Percentiles rank a stretch among this genome's conserved stretches.
Evolutionary conservation across 2,113 vertebrate genomes (phyloP).

Genomic region (Cardinalis cardinalis): DNA sequence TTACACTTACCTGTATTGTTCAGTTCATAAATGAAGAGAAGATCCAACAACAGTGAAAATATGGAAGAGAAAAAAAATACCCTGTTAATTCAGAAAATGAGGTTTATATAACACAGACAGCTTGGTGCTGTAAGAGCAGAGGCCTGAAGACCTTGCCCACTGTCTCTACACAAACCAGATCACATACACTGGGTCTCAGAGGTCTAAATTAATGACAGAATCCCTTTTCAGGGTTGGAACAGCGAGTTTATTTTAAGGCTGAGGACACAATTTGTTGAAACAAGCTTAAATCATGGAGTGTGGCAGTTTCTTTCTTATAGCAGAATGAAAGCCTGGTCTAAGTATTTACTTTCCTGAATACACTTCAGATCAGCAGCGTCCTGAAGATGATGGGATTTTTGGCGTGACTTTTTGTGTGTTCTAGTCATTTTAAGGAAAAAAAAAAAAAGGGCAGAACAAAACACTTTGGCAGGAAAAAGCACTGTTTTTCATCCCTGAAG

Average conservation of each 20-base stretch:
- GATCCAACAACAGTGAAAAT: neutral
- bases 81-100: neutral
- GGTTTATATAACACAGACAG: neutral
- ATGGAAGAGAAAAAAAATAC: neutral
- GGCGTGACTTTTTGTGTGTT: neutral
- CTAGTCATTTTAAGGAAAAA: neutral
- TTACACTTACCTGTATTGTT: conserved; percentile 28
- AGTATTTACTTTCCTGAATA: neutral
- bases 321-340: neutral
- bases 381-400: neutral
- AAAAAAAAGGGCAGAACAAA: neutral
- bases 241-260: neutral
- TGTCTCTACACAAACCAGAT: neutral
- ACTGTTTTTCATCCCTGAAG: neutral
- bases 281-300: neutral
- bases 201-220: neutral
- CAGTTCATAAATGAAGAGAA: neutral
- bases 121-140: neutral
- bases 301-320: neutral
- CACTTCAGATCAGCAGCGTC: neutral
- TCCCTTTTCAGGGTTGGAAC: neutral
- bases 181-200: neutral
- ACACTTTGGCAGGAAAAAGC: neutral
- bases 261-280: neutral
- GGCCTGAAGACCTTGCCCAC: neutral